phyloP scores from a whole-genome alignment of 2,888 invertebrate genomes.

The Epirrhoe alternata region DNA sequence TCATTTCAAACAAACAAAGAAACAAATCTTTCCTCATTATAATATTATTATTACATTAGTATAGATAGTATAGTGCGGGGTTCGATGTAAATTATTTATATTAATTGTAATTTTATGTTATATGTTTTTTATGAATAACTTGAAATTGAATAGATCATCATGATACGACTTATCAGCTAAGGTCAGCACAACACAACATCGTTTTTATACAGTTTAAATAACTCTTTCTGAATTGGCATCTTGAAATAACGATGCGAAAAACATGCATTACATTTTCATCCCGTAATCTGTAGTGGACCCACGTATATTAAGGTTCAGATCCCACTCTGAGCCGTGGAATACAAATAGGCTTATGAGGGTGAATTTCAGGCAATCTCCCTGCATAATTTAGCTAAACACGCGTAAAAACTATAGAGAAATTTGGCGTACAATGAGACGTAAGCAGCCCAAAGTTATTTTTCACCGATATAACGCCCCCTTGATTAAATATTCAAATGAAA shows the following conservation, averaged over 20 bases:
- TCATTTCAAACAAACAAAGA: no score
- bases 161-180: no score
- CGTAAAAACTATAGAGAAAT: slow-evolving; percentile 10
- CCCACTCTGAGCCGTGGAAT: slow-evolving; percentile 24
- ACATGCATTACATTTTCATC: slow-evolving; percentile 29
- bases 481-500: slow-evolving; percentile 26
- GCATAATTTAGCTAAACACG: slow-evolving; percentile 18
- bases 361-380: slow-evolving; percentile 9
- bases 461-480: slow-evolving; percentile 18
- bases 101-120: no score
- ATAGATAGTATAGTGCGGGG: no score
- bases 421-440: slow-evolving; percentile 12
- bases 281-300: slow-evolving; percentile 28
- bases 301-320: slow-evolving; percentile 24
- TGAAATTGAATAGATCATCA: no score
- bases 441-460: slow-evolving; percentile 4
- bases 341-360: slow-evolving; percentile 29
- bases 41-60: no score
- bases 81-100: no score
- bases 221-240: background rate
- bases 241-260: slow-evolving; percentile 4
- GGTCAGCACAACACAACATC: no score
- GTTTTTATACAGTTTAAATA: background rate
- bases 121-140: no score
- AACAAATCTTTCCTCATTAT: no score